Evolutionary conservation across 2,113 vertebrate species (phyloP).

Genomic region (Rutilus rutilus): DNA sequence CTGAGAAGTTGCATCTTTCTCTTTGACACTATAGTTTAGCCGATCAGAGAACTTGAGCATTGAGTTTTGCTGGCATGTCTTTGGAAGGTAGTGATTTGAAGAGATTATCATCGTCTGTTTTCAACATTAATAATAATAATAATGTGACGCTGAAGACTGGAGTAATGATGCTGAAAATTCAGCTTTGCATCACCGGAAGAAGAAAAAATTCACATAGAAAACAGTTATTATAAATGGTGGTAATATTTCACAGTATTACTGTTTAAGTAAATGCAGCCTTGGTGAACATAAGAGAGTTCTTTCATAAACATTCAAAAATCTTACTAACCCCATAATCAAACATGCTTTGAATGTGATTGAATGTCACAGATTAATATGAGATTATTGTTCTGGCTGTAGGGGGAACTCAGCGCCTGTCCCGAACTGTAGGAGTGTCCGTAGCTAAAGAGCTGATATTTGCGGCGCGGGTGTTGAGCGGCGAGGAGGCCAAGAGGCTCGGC

Average conservation of each 20-base stretch:
- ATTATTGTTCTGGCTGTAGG: slow-evolving; percentile 71
- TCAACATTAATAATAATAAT: background rate
- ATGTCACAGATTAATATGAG: background rate
- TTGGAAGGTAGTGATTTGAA: background rate
- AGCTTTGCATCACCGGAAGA: no score
- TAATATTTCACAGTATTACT: no score
- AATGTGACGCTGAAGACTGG: background rate
- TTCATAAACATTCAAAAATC: background rate
- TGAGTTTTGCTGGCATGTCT: background rate
- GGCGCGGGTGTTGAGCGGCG: slow-evolving; percentile 85
- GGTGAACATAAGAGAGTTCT: background rate
- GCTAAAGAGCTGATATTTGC: slow-evolving; percentile 98
- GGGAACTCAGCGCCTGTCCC: slow-evolving; percentile 92
- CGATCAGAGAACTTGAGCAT: background rate
- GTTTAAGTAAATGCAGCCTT: no score
- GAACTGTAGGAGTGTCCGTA: slow-evolving; percentile 84
- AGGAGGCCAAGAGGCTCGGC: slow-evolving; percentile 85
- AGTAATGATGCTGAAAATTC: background rate
- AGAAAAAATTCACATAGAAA: no score
- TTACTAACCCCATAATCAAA: background rate
- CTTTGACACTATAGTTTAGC: background rate
- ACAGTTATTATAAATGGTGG: no score
- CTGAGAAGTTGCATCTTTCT: background rate
- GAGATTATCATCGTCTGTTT: background rate
- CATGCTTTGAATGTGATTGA: background rate